Base-by-base conservation (phyloP, 2,113 vertebrate genomes). In the Canis aureus region DNA sequence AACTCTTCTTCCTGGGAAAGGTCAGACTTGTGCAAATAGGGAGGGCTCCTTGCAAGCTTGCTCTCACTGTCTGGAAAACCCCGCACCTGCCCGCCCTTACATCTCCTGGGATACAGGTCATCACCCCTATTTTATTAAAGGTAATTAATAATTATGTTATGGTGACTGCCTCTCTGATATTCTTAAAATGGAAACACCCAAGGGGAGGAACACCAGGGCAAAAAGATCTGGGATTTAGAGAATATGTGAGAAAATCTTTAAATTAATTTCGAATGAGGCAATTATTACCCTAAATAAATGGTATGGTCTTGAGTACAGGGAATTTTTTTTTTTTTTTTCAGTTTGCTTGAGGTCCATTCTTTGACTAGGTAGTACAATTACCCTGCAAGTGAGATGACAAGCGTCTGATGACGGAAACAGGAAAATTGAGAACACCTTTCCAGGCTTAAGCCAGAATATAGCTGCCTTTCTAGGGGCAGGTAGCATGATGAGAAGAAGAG, bases 1-100 rank as follows among this genome's bases (percentile, higher is more conserved):
- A 97, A 97, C 66, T 97, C 91, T 96, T 89, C 95, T 97, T 97
- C 94, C 91, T 95, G 96, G 86, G 89, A 93, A 97, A 95, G 57
- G 83, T 55, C 19, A 13, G 57, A 27, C 73, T 53, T 15, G 19
- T 93, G 67, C 43, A 49, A 69, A 57, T 11, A 60, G 66, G 19
- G 38, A 64, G 74, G 23, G 11, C 17, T 76, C 69, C 53, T 85
- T 73, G 59, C 57, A 73, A 38, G 60, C 29, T 51, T 13, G 27
- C 35, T 74, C 67, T 59, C n/a, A 22, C 12, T 22, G 64, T 55
- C n/a, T 12, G 51, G 38, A 60, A 60, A 76, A 11, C 11, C 9
- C 8, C 29, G 1, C 35, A 11, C 5, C 29, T 27, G 9, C 8
- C 51, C 23, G 55, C 38, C 74, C 29, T 74, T 13, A 3, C 32